Conservation (phyloP, 2,888 invertebrate species). For the Drosophila pseudotalamancana region DNA sequence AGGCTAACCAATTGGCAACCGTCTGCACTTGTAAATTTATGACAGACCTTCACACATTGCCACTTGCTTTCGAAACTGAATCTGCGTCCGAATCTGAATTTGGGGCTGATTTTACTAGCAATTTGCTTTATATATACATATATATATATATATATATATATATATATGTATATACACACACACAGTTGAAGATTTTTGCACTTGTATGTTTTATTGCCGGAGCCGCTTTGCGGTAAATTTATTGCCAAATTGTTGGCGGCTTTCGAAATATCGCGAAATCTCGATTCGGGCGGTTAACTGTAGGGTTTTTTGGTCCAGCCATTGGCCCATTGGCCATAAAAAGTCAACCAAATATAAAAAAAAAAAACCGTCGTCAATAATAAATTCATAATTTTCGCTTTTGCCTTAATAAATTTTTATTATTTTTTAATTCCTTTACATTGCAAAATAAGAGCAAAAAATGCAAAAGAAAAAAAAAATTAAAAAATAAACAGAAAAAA, state of each 20-base stretch:
- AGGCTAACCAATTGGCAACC: constrained; percentile 55
- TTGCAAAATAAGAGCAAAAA: constrained; percentile 40
- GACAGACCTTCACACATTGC: constrained; percentile 65
- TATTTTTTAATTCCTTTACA: constrained; percentile 73
- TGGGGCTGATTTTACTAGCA: constrained; percentile 41
- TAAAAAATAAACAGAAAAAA: constrained; percentile 9
- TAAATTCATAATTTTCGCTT: constrained; percentile 74
- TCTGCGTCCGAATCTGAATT: constrained; percentile 8
- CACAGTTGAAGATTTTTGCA: constrained; percentile 40
- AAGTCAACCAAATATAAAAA: constrained; percentile 7
- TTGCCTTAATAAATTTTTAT: constrained; percentile 79
- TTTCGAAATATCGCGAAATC: constrained; percentile 74
- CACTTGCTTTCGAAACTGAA: not conserved
- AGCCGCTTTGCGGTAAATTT: constrained; percentile 73
- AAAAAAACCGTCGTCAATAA: constrained; percentile 52
- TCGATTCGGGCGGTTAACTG: not conserved
- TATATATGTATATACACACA: constrained; percentile 25
- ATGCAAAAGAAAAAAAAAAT: constrained; percentile 9
- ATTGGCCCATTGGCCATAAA: constrained; percentile 53
- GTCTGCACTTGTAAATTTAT: constrained; percentile 73
- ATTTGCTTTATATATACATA: constrained; percentile 38
- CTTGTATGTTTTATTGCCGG: constrained; percentile 70
- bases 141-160: not conserved
- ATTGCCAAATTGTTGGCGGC: constrained; percentile 74
- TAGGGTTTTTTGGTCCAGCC: constrained; percentile 3